A percentile compares a stretch with the other conserved stretches of the same genome.
phyloP scores from a whole-genome alignment of 2,113 vertebrate species.

The Aepyceros melampus region DNA sequence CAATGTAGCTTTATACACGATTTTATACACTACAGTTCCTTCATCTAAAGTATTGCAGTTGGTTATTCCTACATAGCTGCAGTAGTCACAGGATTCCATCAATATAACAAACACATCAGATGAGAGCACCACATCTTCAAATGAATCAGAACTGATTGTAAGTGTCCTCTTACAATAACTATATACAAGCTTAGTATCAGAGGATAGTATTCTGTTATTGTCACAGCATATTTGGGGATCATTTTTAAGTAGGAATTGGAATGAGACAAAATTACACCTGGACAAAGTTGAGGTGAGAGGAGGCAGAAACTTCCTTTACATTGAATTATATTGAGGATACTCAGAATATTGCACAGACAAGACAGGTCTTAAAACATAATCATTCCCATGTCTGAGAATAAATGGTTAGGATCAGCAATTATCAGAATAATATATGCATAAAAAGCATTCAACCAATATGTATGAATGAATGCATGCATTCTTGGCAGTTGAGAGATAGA shows the following conservation, averaged over 20 bases:
- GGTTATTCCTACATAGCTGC: background rate
- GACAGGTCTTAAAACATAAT: background rate
- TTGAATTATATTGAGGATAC: background rate
- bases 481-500: background rate
- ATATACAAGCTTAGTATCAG: background rate
- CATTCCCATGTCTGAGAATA: background rate
- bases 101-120: background rate
- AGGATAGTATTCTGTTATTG: background rate
- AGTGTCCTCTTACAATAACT: background rate
- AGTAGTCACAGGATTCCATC: background rate
- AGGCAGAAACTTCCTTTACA: background rate
- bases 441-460: background rate
- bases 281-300: background rate
- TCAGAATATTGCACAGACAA: background rate
- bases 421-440: background rate
- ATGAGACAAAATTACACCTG: background rate
- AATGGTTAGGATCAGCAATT: background rate
- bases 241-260: background rate
- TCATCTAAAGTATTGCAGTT: background rate
- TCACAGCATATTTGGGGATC: background rate
- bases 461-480: background rate
- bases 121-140: background rate
- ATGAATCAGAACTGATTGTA: background rate
- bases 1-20: background rate
- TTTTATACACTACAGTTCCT: background rate